Base-by-base conservation (phyloP, 2,888 invertebrate species). In the Hirudinaria manillensis region DNA sequence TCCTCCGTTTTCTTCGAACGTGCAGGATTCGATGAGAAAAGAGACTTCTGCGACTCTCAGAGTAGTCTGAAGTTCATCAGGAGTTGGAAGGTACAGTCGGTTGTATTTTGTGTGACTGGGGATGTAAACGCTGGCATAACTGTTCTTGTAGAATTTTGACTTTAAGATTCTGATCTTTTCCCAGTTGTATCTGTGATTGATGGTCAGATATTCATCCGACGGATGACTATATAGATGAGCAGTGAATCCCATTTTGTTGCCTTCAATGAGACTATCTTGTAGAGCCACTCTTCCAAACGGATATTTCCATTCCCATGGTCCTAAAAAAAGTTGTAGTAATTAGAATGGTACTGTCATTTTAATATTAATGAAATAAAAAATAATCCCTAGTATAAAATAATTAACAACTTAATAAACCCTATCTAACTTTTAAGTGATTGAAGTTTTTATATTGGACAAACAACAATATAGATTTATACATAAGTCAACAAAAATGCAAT, bases 41-140 rank as follows among this genome's bases (percentile, higher is more conserved):
- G 92, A 91, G 70, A 97, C 91, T 87, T 94, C 93, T 0, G 94
- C 93, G 72, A 96, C 89, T 82, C 94, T 93, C 65, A 67, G 51
- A 7, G 77, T 72, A 21, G n/a, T 29, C 76, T 80, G 79, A 79
- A 85, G 81, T 76, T 84, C 84, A 68, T 83, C 83, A 56, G 81
- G 81, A 0, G 83, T 82, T 4, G 85, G 85, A 71, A 84, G 81
- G 78, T 83, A 83, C 67, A 83, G 81, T 32, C 83, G 82, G 71
- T 82, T 81, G 78, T 84, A 85, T 76, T 84, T 85, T 13, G 84
- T 84, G 51, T 84, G 80, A 78, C 84, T 84, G 10, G 84, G 84
- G 74, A 84, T 27, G 53, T 38, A n/a, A 24, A 74, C 3, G 19
- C 65, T 65, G 36, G 32, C 24, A 10, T 38, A 24, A 16, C 10